Percentiles rank a stretch among this genome's conserved stretches.
Conservation (phyloP, 2,888 invertebrate species). For the Ormyrus thymus region DNA sequence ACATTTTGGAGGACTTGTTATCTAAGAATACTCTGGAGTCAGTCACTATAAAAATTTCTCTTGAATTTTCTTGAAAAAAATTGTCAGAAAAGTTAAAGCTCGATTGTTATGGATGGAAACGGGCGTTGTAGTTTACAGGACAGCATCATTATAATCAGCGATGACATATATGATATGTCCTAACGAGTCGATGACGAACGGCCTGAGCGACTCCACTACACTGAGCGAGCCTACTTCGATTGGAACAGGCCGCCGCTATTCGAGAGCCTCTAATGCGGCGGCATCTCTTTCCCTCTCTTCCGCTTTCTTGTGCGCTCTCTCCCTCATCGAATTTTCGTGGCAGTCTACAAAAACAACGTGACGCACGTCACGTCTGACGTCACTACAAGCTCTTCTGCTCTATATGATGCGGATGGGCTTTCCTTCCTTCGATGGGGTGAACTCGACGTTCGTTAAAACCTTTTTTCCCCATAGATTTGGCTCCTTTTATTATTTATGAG, state of each 20-base stretch:
- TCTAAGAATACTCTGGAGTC: slow-evolving; percentile 21
- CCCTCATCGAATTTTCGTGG: slow-evolving; percentile 5
- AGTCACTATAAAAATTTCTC: background rate
- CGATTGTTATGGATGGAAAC: slow-evolving; percentile 6
- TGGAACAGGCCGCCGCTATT: slow-evolving; percentile 15
- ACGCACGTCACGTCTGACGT: slow-evolving; percentile 49
- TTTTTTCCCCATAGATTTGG: too few relatives aligned
- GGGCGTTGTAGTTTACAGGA: slow-evolving; percentile 5
- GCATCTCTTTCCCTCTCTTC: slow-evolving; percentile 2
- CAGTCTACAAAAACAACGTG: slow-evolving; percentile 24
- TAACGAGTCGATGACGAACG: slow-evolving; percentile 40
- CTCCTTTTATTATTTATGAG: too few relatives aligned
- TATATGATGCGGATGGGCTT: too few relatives aligned
- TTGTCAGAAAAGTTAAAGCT: slow-evolving; percentile 24
- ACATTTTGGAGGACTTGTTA: slow-evolving; percentile 53
- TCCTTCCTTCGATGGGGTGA: too few relatives aligned
- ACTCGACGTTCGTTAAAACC: too few relatives aligned
- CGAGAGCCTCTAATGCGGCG: background rate
- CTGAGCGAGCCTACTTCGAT: slow-evolving; percentile 33
- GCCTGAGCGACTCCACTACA: background rate
- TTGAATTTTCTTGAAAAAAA: background rate
- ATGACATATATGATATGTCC: slow-evolving; percentile 14
- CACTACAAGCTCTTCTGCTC: background rate
- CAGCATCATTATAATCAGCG: slow-evolving; percentile 3
- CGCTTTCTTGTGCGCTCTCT: background rate